Evolutionary conservation across 2,113 vertebrate genomes (phyloP).

Genomic region (Gnathonemus echidnorhynchus): DNA sequence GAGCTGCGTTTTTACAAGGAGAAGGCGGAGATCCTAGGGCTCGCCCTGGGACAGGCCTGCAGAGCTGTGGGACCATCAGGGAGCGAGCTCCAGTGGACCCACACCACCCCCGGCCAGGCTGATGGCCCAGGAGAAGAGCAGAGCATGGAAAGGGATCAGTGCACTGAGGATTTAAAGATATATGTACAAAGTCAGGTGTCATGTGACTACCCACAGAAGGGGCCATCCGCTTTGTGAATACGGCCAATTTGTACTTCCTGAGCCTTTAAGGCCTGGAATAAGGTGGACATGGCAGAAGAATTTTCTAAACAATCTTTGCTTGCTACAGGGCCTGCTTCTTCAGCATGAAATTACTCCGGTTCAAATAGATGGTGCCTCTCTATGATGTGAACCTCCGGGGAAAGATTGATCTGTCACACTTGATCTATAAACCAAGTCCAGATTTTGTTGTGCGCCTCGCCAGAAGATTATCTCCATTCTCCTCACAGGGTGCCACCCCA

Average conservation of each 20-base stretch:
- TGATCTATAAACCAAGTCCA: neutral
- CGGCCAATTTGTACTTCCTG: neutral
- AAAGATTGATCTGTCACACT: neutral
- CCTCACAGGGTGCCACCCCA: neutral
- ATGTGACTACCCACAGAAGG: neutral
- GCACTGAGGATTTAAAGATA: neutral
- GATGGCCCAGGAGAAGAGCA: neutral
- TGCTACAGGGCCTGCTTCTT: neutral
- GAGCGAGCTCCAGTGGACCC: neutral
- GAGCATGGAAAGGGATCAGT: neutral
- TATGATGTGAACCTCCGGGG: neutral
- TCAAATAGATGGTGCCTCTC: neutral
- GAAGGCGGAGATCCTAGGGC: slow-evolving; percentile 68
- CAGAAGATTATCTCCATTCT: neutral
- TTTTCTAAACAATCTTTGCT: neutral
- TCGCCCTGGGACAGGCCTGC: slow-evolving; percentile 63
- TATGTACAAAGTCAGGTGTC: neutral
- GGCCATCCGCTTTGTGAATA: neutral
- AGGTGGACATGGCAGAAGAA: neutral
- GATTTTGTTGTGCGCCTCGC: neutral
- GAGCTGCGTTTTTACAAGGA: slow-evolving; percentile 73
- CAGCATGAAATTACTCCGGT: neutral
- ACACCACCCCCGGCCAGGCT: neutral
- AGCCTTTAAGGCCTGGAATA: neutral
- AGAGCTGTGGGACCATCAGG: slow-evolving; percentile 1